Conservation (phyloP, 2,888 invertebrate species). For the Orchesella flavescens region DNA sequence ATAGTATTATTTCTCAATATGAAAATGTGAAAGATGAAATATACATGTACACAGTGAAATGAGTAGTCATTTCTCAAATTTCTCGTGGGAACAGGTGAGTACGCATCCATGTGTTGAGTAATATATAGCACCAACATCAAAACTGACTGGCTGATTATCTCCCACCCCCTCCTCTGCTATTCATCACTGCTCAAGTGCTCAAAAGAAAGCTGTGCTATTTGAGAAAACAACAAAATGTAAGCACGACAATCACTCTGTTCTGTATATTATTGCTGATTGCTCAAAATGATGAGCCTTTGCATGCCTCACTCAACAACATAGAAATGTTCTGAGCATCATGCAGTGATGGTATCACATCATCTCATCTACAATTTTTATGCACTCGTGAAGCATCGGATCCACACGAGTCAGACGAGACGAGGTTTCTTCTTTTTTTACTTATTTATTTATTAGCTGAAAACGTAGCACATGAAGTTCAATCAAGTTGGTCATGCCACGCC, state of each 20-base stretch:
- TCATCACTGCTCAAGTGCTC: conserved; percentile 60
- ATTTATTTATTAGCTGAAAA: too few species aligned
- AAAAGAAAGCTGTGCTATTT: conserved; percentile 8
- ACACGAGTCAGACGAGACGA: too few species aligned
- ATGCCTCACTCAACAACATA: not conserved
- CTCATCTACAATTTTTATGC: too few species aligned
- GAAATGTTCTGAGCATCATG: not conserved
- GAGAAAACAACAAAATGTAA: conserved; percentile 12
- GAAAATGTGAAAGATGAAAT: conserved; percentile 10
- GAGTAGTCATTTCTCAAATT: conserved; percentile 47
- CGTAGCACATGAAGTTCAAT: conserved; percentile 63
- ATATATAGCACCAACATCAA: conserved; percentile 51
- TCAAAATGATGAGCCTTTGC: not conserved
- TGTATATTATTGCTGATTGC: conserved; percentile 5
- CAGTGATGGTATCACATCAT: not conserved
- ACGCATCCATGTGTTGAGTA: conserved; percentile 32
- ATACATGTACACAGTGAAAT: not conserved
- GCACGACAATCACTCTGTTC: conserved; percentile 4
- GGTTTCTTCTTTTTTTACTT: too few species aligned
- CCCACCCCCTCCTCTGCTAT: conserved; percentile 56
- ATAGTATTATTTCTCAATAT: not conserved
- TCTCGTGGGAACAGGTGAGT: conserved; percentile 63
- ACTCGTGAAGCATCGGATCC: too few species aligned
- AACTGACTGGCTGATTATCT: conserved; percentile 58
- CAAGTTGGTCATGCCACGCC: conserved; percentile 68